phyloP scores from a whole-genome alignment of 2,797 vertebrate genomes.

The Nyctalus aviator region DNA sequence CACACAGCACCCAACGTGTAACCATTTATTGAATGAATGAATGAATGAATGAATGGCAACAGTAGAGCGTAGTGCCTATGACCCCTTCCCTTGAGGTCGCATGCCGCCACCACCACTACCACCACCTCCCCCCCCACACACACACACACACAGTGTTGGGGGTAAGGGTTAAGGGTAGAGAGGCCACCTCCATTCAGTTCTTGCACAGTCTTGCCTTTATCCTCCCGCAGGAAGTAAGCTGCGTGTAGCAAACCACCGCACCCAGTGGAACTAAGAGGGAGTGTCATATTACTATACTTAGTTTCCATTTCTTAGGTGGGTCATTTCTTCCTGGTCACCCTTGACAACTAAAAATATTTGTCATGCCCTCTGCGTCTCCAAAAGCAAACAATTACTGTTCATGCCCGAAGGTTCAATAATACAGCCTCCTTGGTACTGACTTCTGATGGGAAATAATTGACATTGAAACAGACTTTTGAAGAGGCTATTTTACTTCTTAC shows the following conservation, averaged over 20 bases:
- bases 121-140: background rate
- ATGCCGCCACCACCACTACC: background rate
- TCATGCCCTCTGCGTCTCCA: conserved; percentile 4
- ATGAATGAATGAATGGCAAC: conserved; percentile 8
- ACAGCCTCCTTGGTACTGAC: background rate
- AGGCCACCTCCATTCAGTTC: background rate
- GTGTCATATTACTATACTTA: conserved; percentile 69
- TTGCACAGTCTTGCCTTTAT: background rate
- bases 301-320: conserved; percentile 76
- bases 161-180: background rate
- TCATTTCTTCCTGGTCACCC: conserved; percentile 57
- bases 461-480: conserved; percentile 40
- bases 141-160: background rate
- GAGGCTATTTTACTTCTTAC: conserved; percentile 29
- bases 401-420: background rate
- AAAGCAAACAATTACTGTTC: conserved; percentile 48
- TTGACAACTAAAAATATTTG: conserved; percentile 77
- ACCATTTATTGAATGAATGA: background rate
- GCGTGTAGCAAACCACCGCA: background rate
- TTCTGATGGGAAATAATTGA: conserved; percentile 49
- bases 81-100: background rate
- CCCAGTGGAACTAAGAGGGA: background rate
- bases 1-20: background rate
- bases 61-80: background rate
- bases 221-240: conserved; percentile 23